phyloP scores from a whole-genome alignment of 1,140 invertebrate species.

The Meloidogyne chitwoodi region DNA sequence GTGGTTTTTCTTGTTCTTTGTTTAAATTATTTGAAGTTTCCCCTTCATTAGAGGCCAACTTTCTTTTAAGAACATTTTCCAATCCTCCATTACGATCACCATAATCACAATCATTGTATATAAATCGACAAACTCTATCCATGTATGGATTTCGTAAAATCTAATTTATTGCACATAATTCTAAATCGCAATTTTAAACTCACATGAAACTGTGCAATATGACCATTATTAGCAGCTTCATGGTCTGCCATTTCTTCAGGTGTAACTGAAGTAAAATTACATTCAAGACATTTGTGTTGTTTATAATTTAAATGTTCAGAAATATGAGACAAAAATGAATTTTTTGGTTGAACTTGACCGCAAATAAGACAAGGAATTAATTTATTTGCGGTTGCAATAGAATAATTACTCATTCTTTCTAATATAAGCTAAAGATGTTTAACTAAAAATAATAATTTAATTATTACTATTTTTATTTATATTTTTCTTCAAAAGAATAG shows the following conservation, averaged over 20 bases:
- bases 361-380: slow-evolving; percentile 15
- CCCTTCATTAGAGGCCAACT: slow-evolving; percentile 1
- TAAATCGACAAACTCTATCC: slow-evolving; percentile 19
- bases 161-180: background rate
- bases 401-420: background rate
- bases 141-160: slow-evolving; percentile 6
- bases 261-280: slow-evolving; percentile 13
- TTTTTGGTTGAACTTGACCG: slow-evolving; percentile 1
- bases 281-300: slow-evolving; percentile 15
- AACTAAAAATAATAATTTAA: background rate
- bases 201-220: slow-evolving; percentile 11
- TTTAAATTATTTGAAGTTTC: background rate
- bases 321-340: slow-evolving; percentile 12
- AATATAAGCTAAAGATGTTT: background rate
- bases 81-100: slow-evolving; percentile 6
- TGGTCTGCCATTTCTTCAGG: slow-evolving; percentile 18
- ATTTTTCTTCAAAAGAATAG: too few relatives aligned
- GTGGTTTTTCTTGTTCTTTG: background rate
- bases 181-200: background rate
- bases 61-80: slow-evolving; percentile 11
- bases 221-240: slow-evolving; percentile 6
- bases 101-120: slow-evolving; percentile 20
- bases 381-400: background rate
- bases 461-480: too few relatives aligned
- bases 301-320: slow-evolving; percentile 12